Base-by-base conservation (phyloP, 2,888 invertebrate genomes). In the Brachypalpus laphriformis region DNA sequence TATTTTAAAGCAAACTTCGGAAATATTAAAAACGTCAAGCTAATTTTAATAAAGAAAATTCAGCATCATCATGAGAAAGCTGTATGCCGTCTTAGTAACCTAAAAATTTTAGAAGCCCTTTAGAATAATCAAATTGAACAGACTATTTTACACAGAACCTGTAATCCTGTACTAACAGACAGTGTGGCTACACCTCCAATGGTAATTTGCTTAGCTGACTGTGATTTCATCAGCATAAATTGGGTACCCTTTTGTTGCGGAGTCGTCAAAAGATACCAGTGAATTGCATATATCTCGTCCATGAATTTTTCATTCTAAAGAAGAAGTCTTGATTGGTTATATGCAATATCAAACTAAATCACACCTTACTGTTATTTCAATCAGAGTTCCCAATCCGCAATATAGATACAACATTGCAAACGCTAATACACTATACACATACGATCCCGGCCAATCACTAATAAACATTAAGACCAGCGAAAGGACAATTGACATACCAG, bases 1-100 rank as follows among this genome's bases (percentile, higher is more conserved):
- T n/a, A n/a, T n/a, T n/a, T n/a, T n/a, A n/a, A n/a, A n/a, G n/a
- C n/a, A n/a, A n/a, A n/a, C n/a, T n/a, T n/a, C n/a, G n/a, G n/a
- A n/a, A n/a, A n/a, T n/a, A n/a, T n/a, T n/a, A n/a, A n/a, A n/a
- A n/a, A n/a, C n/a, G n/a, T n/a, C n/a, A n/a, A n/a, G n/a, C n/a
- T n/a, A n/a, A n/a, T n/a, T n/a, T 14, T 4, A 14, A 14, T n/a
- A 9, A 4, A 88, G 68, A 70, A 88, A 88, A 57, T 70, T 87
- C 61, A 83, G 75, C 87, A 89, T 86, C 87, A 88, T 87, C 87
- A 87, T 88, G 77, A 87, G 87, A 82, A 88, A 86, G 86, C 89
- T 89, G 83, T 88, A 89, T 87, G 89, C 89, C 70, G 89, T 87
- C 88, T 90, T 89, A 66, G 89, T 87, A 81, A 89, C 89, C 90